These are phyloP conservation scores for Donacobius atricapilla DNA, from an alignment of 2,113 vertebrate genomes.

Conservation along the genomic window DNA sequence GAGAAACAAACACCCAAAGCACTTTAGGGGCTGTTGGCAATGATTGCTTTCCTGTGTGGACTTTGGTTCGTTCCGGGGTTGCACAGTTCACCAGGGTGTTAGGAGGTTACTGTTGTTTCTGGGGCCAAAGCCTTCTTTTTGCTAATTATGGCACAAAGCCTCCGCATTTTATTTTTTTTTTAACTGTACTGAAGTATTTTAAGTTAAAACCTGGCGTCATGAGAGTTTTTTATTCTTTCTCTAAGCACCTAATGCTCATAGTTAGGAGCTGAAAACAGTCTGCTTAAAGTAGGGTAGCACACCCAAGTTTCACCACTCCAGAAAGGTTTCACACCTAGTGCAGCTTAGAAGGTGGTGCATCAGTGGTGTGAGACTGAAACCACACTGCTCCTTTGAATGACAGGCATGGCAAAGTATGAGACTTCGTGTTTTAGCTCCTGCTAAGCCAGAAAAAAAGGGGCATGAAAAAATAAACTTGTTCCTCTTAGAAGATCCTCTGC, in stretches of 20 bases:
- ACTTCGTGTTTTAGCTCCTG: background rate
- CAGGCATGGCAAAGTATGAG: background rate
- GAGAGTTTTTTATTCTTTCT: background rate
- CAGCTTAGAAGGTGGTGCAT: background rate
- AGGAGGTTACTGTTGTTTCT: background rate
- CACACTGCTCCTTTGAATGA: background rate
- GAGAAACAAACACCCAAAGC: background rate
- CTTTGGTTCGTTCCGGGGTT: background rate
- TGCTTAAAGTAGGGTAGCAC: rapidly evolving
- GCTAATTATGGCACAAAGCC: background rate
- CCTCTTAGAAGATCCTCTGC: background rate
- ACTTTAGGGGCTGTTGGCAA: background rate
- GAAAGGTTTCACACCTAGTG: background rate
- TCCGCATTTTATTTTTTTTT: background rate
- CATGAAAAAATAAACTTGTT: background rate
- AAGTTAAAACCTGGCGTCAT: background rate
- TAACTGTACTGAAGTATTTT: background rate
- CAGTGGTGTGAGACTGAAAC: background rate
- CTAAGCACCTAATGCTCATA: background rate
- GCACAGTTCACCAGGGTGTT: background rate
- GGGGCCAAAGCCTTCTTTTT: background rate
- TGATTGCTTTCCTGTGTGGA: background rate
- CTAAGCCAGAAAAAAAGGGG: background rate
- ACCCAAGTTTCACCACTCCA: background rate
- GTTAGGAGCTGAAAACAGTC: background rate